A percentile compares a stretch with the other conserved stretches of the same genome.
These are phyloP conservation scores for Eptatretus atami DNA, from an alignment of 2,797 vertebrate genomes.

Conservation along the genomic window DNA sequence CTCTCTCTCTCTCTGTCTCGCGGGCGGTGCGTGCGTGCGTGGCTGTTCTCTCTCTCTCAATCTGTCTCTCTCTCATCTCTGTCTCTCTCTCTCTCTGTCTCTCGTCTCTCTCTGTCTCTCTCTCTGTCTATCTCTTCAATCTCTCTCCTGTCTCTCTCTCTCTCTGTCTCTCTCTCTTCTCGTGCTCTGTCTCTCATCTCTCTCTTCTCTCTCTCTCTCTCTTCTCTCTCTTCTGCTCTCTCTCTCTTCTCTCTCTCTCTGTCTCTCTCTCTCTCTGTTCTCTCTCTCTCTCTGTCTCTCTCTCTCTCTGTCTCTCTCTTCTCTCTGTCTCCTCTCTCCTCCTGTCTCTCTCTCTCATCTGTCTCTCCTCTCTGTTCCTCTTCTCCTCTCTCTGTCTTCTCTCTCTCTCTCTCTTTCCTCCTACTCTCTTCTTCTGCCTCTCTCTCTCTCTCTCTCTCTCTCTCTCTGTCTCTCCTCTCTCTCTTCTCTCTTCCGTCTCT, in stretches of 20 bases:
- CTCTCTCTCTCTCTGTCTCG: constrained; percentile 90
- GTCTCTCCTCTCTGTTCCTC: constrained; percentile 8
- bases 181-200: neutral
- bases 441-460: neutral
- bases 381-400: constrained; percentile 8
- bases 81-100: too few species aligned
- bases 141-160: too few species aligned
- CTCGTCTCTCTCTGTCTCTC: too few species aligned
- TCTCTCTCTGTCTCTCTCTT: neutral
- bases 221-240: neutral
- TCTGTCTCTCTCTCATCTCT: too few species aligned
- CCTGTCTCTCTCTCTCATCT: too few species aligned
- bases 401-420: neutral
- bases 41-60: too few species aligned
- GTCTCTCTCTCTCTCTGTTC: neutral
- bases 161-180: too few species aligned
- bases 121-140: too few species aligned
- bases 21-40: constrained; percentile 32
- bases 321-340: neutral
- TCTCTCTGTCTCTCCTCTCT: neutral
- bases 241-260: neutral
- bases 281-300: fast-evolving
- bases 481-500: neutral
- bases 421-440: neutral
- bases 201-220: neutral